Evolutionary conservation across 37 sponge, comb jelly and placozoan species (phyloP), one percentile per base, ranked within the genome.

Genomic region (Ephydatia muelleri): DNA sequence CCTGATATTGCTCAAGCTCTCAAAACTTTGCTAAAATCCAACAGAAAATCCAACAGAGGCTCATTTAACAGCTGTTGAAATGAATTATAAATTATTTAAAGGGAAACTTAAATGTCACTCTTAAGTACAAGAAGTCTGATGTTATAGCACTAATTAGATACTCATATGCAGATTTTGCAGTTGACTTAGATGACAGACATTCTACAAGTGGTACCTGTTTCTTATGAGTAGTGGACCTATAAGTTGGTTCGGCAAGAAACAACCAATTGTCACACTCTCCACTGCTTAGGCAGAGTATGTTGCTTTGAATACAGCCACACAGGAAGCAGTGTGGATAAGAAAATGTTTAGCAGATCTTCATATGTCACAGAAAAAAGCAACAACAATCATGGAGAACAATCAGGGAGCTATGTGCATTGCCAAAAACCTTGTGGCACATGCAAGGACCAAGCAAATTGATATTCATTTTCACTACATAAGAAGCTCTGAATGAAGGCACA

Each of bases 171-270:
- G n/a, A n/a, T n/a, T n/a, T n/a, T n/a, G n/a, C n/a, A n/a, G n/a
- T n/a, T n/a, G n/a, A n/a, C n/a, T n/a, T n/a, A n/a, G n/a, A n/a
- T n/a, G n/a, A n/a, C n/a, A n/a, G n/a, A n/a, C n/a, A n/a, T n/a
- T n/a, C n/a, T n/a, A n/a, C n/a, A n/a, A n/a, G n/a, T n/a, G n/a
- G n/a, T n/a, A n/a, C n/a, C n/a, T n/a, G n/a, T n/a, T n/a, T n/a
- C n/a, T n/a, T n/a, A n/a, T n/a, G n/a, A n/a, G 43, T 43, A 43
- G 78, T 65, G 49, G 75, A 29, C 8, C 84, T 43, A 38, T 82
- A 43, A 82, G 83, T 49, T 82, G 83, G 83, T 32, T 84, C 39
- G 73, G 84, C 35, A 74, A 84, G 77, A 84, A 84, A 49, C 84
- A 75, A 84, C 38, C 84, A 73, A 75, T 75, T n/a, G 84, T 84